A percentile compares a stretch with the other conserved stretches of the same genome.
Conservation (phyloP, 2,888 invertebrate genomes). For the Thymelicus lineola region DNA sequence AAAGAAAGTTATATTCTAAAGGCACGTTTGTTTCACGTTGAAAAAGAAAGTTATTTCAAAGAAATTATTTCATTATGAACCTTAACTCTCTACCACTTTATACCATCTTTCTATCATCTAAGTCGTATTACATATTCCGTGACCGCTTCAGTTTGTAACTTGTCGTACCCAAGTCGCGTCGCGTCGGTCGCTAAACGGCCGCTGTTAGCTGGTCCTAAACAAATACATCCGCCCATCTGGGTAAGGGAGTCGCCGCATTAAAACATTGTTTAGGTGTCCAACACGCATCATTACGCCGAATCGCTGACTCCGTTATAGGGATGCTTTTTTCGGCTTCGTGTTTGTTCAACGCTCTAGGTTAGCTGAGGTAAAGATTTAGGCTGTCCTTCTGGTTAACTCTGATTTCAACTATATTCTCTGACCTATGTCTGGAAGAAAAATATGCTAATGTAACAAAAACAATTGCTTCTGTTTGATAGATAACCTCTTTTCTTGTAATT, state of each 20-base stretch:
- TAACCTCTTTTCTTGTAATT: too few species aligned
- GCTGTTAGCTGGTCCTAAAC: slow-evolving; percentile 82
- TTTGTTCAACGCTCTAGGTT: slow-evolving; percentile 26
- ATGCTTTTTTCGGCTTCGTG: slow-evolving; percentile 58
- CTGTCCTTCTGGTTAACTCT: slow-evolving; percentile 11
- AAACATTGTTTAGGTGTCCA: slow-evolving; percentile 78
- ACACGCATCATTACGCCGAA: slow-evolving; percentile 75
- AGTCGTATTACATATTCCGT: slow-evolving; percentile 18
- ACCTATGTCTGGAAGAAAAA: too few species aligned
- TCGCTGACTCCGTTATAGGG: slow-evolving; percentile 66
- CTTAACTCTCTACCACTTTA: too few species aligned
- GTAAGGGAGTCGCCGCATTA: slow-evolving; percentile 78
- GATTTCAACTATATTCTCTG: too few species aligned
- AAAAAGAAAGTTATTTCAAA: too few species aligned
- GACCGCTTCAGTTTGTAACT: slow-evolving; percentile 24
- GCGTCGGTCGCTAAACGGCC: slow-evolving; percentile 76
- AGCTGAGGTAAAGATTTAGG: slow-evolving; percentile 25
- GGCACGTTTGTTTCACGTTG: too few species aligned
- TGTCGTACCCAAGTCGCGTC: slow-evolving; percentile 50
- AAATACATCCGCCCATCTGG: slow-evolving; percentile 76
- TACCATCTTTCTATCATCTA: too few species aligned
- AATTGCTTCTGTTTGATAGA: too few species aligned
- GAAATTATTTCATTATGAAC: too few species aligned
- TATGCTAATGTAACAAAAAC: too few species aligned
- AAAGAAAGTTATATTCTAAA: too few species aligned